These are phyloP conservation scores for Dusona sp. DNA, from an alignment of 2,888 invertebrate genomes.

Conservation along the genomic window DNA sequence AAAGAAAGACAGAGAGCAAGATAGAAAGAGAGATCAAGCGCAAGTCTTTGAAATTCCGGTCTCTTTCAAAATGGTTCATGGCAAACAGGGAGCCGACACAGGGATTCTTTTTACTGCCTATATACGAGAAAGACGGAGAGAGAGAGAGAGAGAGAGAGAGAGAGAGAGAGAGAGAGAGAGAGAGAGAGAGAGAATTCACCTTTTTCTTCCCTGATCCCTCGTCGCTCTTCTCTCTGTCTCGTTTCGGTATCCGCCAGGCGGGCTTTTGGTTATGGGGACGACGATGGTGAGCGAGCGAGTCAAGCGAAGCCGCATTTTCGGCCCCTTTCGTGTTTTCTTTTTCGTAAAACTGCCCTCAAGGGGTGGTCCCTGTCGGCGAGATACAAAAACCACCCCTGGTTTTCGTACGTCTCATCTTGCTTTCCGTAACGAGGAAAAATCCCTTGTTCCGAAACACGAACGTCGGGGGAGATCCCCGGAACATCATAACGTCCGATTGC, in stretches of 20 bases:
- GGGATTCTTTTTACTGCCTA: constrained; percentile 49
- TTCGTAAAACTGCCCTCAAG: constrained; percentile 46
- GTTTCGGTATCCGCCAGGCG: constrained; percentile 44
- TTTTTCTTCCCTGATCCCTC: constrained; percentile 54
- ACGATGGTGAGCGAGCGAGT: background rate
- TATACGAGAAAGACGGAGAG: constrained; percentile 19
- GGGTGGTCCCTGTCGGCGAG: constrained; percentile 74
- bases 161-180: constrained; percentile 48
- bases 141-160: constrained; percentile 62
- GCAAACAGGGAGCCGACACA: constrained; percentile 61
- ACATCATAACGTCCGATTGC: constrained; percentile 22
- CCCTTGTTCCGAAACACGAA: constrained; percentile 2
- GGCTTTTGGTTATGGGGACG: background rate
- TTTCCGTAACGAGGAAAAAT: constrained; percentile 71
- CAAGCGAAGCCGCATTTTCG: constrained; percentile 31
- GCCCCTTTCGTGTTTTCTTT: constrained; percentile 55
- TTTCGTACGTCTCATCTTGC: background rate
- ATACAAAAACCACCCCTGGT: constrained; percentile 75
- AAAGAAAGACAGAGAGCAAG: constrained; percentile 37
- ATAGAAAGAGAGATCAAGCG: constrained; percentile 58
- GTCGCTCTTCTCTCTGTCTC: constrained; percentile 44
- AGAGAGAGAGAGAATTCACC: constrained; percentile 63
- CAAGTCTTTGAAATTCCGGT: constrained; percentile 71
- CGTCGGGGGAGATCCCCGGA: background rate
- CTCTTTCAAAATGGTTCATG: constrained; percentile 71